Percentiles rank a stretch among this genome's conserved stretches.
Conservation (phyloP, 2,888 invertebrate species). For the Lasioglossum morio region DNA sequence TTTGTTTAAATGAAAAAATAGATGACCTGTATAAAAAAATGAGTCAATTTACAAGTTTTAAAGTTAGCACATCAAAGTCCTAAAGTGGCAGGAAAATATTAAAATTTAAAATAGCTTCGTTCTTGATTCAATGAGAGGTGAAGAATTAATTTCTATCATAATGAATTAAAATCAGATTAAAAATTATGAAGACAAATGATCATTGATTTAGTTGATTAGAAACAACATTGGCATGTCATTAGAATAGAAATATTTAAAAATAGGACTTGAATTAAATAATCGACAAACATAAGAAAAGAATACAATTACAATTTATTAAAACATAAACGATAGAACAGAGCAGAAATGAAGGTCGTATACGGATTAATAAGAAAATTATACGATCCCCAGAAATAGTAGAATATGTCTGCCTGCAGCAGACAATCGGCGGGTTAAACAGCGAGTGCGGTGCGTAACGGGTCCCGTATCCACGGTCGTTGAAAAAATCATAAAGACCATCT, state of each 20-base stretch:
- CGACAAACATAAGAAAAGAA: accelerated
- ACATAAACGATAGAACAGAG: neutral
- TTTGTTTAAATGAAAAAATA: neutral
- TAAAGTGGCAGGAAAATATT: neutral
- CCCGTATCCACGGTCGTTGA: neutral
- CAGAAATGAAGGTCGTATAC: no score
- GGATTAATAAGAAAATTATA: neutral
- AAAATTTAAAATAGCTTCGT: no score
- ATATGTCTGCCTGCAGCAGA: neutral
- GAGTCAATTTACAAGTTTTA: neutral
- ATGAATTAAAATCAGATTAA: no score
- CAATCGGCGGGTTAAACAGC: neutral
- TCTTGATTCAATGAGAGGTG: no score
- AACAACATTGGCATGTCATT: neutral
- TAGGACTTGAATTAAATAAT: neutral
- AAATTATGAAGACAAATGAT: neutral
- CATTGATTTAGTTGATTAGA: neutral
- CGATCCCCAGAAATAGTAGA: neutral
- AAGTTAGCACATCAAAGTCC: neutral
- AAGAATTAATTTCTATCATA: no score
- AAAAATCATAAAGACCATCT: constrained; percentile 40
- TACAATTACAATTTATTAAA: neutral
- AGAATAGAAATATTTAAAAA: neutral
- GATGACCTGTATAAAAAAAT: no score
- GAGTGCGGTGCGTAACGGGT: neutral